phyloP scores from a whole-genome alignment of 2,113 vertebrate genomes.

The Mungos mungo region DNA sequence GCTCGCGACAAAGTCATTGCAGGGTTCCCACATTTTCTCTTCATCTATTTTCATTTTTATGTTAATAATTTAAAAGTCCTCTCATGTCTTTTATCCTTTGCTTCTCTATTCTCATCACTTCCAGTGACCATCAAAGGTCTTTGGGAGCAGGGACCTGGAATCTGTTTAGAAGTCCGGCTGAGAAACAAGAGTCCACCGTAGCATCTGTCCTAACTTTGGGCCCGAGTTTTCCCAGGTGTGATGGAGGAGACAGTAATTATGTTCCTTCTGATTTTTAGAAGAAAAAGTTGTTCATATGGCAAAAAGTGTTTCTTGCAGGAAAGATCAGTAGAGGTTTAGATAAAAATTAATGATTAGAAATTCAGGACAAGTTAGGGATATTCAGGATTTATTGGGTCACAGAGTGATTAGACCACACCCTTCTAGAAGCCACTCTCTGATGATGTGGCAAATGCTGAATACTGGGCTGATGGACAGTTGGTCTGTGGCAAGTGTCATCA shows the following conservation, averaged over 20 bases:
- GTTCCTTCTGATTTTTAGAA: conserved; percentile 49
- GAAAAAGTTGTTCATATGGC: not conserved
- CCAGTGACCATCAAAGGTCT: conserved; percentile 53
- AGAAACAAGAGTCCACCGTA: conserved; percentile 5
- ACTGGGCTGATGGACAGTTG: not conserved
- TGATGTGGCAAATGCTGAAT: not conserved
- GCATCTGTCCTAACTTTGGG: conserved; percentile 10
- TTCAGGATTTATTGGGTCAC: not conserved
- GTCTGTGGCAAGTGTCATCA: not conserved
- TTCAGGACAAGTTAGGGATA: conserved; percentile 32
- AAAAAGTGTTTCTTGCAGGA: conserved; percentile 36
- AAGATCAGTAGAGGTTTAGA: conserved; percentile 43
- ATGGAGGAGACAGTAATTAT: conserved; percentile 11
- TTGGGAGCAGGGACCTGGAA: conserved; percentile 46
- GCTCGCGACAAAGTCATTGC: not conserved
- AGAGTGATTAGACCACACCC: not conserved
- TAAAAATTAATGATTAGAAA: conserved; percentile 17
- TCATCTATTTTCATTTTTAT: conserved; percentile 52
- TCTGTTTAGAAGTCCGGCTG: conserved; percentile 37
- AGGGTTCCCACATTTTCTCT: conserved; percentile 45
- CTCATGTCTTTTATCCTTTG: conserved; percentile 63
- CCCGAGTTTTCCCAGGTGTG: not conserved
- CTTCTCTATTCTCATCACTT: conserved; percentile 67
- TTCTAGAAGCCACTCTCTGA: not conserved
- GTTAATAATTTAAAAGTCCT: conserved; percentile 57